Evolutionary conservation across 2,888 invertebrate genomes (phyloP), one percentile per base, ranked within the genome.

Genomic region (Drosophila borborema): DNA sequence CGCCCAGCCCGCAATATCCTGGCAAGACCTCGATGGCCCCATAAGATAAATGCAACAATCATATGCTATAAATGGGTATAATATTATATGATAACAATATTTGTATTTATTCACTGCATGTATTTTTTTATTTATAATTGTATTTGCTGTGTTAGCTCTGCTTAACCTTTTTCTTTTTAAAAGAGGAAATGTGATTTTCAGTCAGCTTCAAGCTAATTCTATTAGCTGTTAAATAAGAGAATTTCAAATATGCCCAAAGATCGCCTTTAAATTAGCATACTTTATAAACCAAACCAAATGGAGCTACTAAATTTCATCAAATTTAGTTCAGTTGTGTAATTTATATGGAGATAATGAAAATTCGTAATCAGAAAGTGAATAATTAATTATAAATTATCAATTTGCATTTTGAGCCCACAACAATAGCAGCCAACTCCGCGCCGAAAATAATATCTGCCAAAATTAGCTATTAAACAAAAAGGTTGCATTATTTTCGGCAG

Each of bases 331-430:
- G n/a, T 31, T 31, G 31, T 10, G 28, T 49, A 49, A 49, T 31
- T 31, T 49, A 49, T 49, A n/a, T 49, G 3, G 6, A 31, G 31
- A 31, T 31, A 49, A 31, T 49, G 49, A 34, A 49, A 49, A 49
- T 34, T 49, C 31, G 18, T 34, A 34, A 31, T 31, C 31, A 18
- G 18, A 49, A 49, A 12, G n/a, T 34, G 49, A 31, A 51, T 51
- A 51, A 51, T 34, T 51, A 51, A 51, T 51, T 18, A 18, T 7
- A n/a, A 18, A 51, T 34, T 51, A 18, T 51, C 31, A 51, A 51
- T 51, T 51, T 51, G 31, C 49, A 51, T 51, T 34, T 34, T n/a
- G 34, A 7, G 12, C 2, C 49, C 12, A 34, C n/a, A 34, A 12
- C 49, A 18, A 41, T 7, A 41, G 8, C 41, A 41, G n/a, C n/a